Evolutionary conservation across 92 coral and sea anemone species (phyloP).

Genomic region (Umimayanthus kanabou): DNA sequence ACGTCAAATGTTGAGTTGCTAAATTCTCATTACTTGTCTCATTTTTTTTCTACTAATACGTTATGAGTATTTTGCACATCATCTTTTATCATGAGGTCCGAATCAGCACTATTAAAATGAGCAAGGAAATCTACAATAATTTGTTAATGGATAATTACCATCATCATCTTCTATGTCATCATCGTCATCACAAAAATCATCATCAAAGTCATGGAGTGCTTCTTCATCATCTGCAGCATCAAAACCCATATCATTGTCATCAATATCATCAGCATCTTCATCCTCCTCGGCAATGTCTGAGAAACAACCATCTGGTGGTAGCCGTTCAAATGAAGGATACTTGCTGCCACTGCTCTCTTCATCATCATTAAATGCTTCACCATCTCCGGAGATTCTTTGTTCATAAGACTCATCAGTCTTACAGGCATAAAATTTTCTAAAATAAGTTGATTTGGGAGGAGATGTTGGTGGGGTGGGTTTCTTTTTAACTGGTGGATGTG

Average conservation of each 20-base stretch:
- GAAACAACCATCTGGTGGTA: slow-evolving; percentile 98
- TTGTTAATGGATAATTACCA: slow-evolving; percentile 10
- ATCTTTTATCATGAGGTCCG: too few relatives aligned
- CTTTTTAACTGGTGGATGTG: slow-evolving; percentile 36
- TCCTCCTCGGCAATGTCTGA: slow-evolving; percentile 96
- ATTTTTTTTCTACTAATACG: too few relatives aligned
- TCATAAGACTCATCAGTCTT: slow-evolving; percentile 56
- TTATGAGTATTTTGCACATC: too few relatives aligned
- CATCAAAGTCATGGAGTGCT: slow-evolving; percentile 51
- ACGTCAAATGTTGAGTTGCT: too few relatives aligned
- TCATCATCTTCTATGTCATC: slow-evolving; percentile 58
- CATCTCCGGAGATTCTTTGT: slow-evolving; percentile 87
- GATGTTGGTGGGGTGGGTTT: slow-evolving; percentile 71
- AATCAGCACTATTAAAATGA: too few relatives aligned
- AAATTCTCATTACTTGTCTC: too few relatives aligned
- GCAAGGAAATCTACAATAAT: too few relatives aligned
- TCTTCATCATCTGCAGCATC: slow-evolving; percentile 57
- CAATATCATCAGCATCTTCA: slow-evolving; percentile 63
- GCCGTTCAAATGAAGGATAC: slow-evolving; percentile 71
- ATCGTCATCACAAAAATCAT: slow-evolving; percentile 68
- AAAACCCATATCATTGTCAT: slow-evolving; percentile 54
- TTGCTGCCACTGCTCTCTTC: slow-evolving; percentile 54
- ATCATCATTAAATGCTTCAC: slow-evolving; percentile 78
- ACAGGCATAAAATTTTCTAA: slow-evolving; percentile 69
- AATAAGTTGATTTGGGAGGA: slow-evolving; percentile 51